phyloP scores from a whole-genome alignment of 1,140 invertebrate species.

The Nylanderia fulva region DNA sequence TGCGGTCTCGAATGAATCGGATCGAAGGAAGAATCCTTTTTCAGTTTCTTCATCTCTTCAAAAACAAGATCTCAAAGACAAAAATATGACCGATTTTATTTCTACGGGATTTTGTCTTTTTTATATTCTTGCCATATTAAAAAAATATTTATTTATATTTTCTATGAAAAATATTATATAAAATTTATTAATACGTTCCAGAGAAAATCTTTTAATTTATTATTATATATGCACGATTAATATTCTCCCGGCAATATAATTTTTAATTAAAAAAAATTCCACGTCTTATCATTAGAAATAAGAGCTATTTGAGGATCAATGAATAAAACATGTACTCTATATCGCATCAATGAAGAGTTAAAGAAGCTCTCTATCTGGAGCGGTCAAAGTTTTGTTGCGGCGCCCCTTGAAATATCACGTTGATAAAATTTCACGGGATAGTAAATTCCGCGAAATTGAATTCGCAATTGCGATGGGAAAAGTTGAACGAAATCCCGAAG shows the following conservation, averaged over 20 bases:
- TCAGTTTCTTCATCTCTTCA: neutral
- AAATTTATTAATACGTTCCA: no score
- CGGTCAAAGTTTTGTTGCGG: neutral
- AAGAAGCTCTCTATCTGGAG: neutral
- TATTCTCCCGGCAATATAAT: neutral
- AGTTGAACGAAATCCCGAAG: slow-evolving; percentile 38
- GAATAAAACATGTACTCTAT: neutral
- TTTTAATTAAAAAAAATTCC: neutral
- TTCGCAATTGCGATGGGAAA: slow-evolving; percentile 44
- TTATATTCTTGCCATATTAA: no score
- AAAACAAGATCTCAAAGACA: neutral
- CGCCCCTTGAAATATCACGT: slow-evolving; percentile 18
- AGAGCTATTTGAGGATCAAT: neutral
- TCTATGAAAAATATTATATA: no score
- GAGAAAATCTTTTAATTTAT: no score
- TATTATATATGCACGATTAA: no score
- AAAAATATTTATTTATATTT: no score
- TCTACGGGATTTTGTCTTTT: no score
- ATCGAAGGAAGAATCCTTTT: neutral
- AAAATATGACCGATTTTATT: slow-evolving; percentile 4
- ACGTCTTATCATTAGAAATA: no score
- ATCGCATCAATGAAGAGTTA: neutral
- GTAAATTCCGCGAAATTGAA: slow-evolving; percentile 36
- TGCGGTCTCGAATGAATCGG: slow-evolving; percentile 28
- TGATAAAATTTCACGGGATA: slow-evolving; percentile 38